Evolutionary conservation across 2,888 invertebrate genomes (phyloP), one percentile per base, ranked within the genome.

Genomic region (Rhaphigaster nebulosa): DNA sequence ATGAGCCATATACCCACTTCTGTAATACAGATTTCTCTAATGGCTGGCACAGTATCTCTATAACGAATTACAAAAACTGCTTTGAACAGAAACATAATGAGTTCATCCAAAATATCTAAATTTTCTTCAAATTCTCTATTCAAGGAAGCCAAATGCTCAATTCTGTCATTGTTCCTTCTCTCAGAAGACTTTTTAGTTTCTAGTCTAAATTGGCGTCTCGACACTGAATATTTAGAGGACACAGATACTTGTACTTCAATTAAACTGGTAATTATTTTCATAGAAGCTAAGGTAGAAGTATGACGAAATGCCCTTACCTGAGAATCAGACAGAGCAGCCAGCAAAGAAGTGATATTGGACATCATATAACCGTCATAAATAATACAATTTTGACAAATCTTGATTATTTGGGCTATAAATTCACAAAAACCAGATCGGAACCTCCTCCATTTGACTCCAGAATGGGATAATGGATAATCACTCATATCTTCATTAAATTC

Each of bases 1-100:
- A 98, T 98, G 99, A 99, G 99, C 99, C 99, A 99, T 87, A 98
- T 97, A 26, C 99, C 99, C 93, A 99, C 98, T 95, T 99, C 99
- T 1, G 98, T 97, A 98, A 99, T 99, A 92, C 99, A 99, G 93
- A 99, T 99, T 0, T 98, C 97, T 91, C 99, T 95, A 92, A 99
- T 99, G 94, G 99, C 99, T 0, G 99, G 98, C 91, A 99, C 94
- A 0, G 98, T 98, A 94, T 99, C 99, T 93, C 97, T 95, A 94
- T 99, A 99, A 93, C 99, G 95, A 94, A 99, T 99, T 87, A 99
- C 99, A 93, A 99, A 99, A 15, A 99, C 99, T 5, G 99, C 99
- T 94, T 99, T 99, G 94, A 99, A 99, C 96, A 99, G 98, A 94
- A 99, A 99, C 0, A 98, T 99, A 87, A 99, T 95, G 99, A 99